A percentile compares a stretch with the other conserved stretches of the same genome.
Evolutionary conservation across 2,888 invertebrate genomes (phyloP).

Genomic region (Pterostichus niger): DNA sequence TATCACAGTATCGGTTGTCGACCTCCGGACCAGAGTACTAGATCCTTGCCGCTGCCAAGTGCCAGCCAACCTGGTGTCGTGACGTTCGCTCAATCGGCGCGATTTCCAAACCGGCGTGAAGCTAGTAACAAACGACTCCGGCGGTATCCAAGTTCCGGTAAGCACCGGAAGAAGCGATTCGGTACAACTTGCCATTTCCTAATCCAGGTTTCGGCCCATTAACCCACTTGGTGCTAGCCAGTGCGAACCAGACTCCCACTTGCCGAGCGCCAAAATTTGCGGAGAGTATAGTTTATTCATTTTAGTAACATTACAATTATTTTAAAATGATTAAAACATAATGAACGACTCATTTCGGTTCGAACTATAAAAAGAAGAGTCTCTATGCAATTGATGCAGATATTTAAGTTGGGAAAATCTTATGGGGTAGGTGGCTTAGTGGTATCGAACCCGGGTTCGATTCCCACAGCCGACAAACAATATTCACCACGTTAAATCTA

Average conservation of each 20-base stretch:
- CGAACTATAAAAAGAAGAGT: too few species aligned
- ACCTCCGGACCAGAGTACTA: not conserved
- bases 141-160: conserved; percentile 24
- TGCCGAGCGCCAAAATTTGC: not conserved
- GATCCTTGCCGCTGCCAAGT: not conserved
- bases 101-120: conserved; percentile 36
- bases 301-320: not conserved
- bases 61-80: conserved; percentile 1
- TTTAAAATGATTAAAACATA: too few species aligned
- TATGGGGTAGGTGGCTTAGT: too few species aligned
- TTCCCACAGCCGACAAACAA: too few species aligned
- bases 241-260: too few species aligned
- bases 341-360: too few species aligned
- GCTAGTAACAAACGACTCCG: conserved; percentile 40
- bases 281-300: not conserved
- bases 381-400: too few species aligned
- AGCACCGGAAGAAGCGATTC: conserved; percentile 60
- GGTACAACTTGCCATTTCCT: conserved; percentile 62
- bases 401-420: too few species aligned
- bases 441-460: too few species aligned
- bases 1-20: conserved; percentile 15
- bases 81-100: conserved; percentile 23
- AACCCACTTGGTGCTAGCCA: conserved; percentile 44
- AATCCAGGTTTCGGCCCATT: conserved; percentile 62
- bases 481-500: too few species aligned